A percentile compares a stretch with the other conserved stretches of the same genome.
Evolutionary conservation across 2,888 invertebrate species (phyloP).

Genomic region (Drosophila subquinaria): DNA sequence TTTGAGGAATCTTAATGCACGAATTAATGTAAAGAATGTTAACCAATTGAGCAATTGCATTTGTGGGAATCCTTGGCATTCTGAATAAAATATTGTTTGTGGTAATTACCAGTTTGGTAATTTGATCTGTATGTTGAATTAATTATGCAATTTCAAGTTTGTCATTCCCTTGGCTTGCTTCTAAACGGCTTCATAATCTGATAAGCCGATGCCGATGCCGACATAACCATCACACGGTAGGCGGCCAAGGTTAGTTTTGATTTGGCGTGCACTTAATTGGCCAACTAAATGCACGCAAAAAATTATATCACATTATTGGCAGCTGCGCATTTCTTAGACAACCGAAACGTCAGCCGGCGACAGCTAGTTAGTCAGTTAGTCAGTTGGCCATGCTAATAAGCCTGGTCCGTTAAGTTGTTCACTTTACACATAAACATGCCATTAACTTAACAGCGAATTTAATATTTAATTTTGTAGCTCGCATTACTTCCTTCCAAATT

Average conservation of each 20-base stretch:
- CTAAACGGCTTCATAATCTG: slow-evolving; percentile 25
- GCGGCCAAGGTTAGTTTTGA: slow-evolving; percentile 40
- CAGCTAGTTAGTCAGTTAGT: slow-evolving; percentile 17
- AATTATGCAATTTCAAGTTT: slow-evolving; percentile 31
- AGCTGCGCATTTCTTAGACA: slow-evolving; percentile 39
- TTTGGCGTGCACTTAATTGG: slow-evolving; percentile 54
- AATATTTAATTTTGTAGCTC: background rate
- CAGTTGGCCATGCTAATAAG: slow-evolving; percentile 54
- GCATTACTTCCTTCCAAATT: background rate
- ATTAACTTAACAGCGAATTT: background rate
- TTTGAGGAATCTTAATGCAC: background rate
- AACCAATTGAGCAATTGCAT: background rate
- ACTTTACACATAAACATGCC: background rate
- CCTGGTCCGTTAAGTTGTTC: slow-evolving; percentile 2
- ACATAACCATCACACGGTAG: slow-evolving; percentile 15
- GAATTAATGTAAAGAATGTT: background rate
- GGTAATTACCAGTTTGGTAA: slow-evolving; percentile 16
- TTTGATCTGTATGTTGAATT: slow-evolving; percentile 16
- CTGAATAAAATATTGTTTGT: background rate
- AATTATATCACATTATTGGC: slow-evolving; percentile 40
- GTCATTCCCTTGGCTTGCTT: slow-evolving; percentile 22
- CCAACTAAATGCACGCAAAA: slow-evolving; percentile 33
- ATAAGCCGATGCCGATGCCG: slow-evolving; percentile 25
- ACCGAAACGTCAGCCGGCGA: background rate
- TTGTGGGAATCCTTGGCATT: slow-evolving; percentile 1